Base-by-base conservation (phyloP, 1,140 invertebrate species). In the Drosophila pseudoobscura region DNA sequence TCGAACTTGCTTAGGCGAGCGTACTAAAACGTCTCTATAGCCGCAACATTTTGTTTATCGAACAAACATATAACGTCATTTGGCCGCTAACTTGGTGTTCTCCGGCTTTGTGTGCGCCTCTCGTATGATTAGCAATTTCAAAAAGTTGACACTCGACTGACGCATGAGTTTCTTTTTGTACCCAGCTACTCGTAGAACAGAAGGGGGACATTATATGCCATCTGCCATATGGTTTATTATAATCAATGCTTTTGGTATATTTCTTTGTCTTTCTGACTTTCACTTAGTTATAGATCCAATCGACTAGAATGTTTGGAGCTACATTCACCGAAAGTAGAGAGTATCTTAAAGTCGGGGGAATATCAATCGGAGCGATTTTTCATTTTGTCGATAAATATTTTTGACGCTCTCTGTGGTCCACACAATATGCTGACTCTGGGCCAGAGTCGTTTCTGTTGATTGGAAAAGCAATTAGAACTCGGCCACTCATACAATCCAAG, bases 131-230 rank as follows among this genome's bases (percentile, higher is more conserved):
- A 85, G 80, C 80, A 68, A 80, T 77, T 84, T 77, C 68, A 80
- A 80, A 83, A 77, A 77, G 82, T 74, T 87, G 82, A 87, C 82
- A 85, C 73, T 84, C 64, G 60, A 73, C 82, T 87, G 82, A 85
- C 82, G 82, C 80, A 85, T 87, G 82, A 87, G 70, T 75, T 64
- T 60, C 26, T n/a, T 29, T 35, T 31, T 41, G 52, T 11, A 13
- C 39, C 52, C 26, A 6, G 26, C 26, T 8, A 8, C 29, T 2
- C 7, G 35, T 5, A 4, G 35, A 39, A 11, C 35, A 39, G 35
- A 4, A 39, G 35, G 35, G 11, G 35, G 5, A 39, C 5, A 39
- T 13, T 13, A 9, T 35, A 11, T 3, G 31, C 3, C 9, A 39
- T 11, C 35, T 39, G 35, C 35, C 11, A 1, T 39, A 13, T 13